Base-by-base conservation (phyloP, 1,140 invertebrate genomes). In the Zelostemma sp. region DNA sequence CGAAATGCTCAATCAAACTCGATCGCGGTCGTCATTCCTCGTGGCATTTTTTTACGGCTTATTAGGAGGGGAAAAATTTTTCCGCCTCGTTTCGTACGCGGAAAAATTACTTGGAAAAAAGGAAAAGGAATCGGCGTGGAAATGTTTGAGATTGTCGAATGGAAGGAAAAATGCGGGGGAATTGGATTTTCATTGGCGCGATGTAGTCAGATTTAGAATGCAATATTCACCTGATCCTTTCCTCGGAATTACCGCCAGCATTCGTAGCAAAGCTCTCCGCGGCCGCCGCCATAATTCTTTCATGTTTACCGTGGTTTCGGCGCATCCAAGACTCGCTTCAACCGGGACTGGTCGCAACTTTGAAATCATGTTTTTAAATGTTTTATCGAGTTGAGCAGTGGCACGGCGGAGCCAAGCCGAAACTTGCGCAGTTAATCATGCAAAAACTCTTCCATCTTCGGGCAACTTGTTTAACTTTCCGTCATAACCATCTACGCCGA, bases 1-100 rank as follows among this genome's bases (percentile, higher is more conserved):
- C 58, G 65, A 68, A 68, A 68, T 57, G 61, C 53, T 68, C 65
- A 68, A 68, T 68, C 58, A 61, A 68, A 68, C 31, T 68, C 57
- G 64, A 33, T 40, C 53, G 57, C 48, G 51, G 50, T 59, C 28
- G 63, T 53, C 49, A 65, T 59, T 55, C 17, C 50, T 59, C 64
- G 15, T 56, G 25, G 25, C 25, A 8, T 28, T 28, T 28, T 28
- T 8, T 28, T 28, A 8, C 25, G 25, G 25, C 25, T 4, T 28
- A 28, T 28, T n/a, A n/a, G n/a, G n/a, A n/a, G n/a, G n/a, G n/a
- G n/a, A n/a, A n/a, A n/a, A n/a, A n/a, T n/a, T n/a, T n/a, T n/a
- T n/a, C n/a, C n/a, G n/a, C n/a, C n/a, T n/a, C n/a, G n/a, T n/a
- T n/a, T n/a, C n/a, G n/a, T n/a, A n/a, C n/a, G n/a, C n/a, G n/a